A percentile compares a stretch with the other conserved stretches of the same genome.
phyloP scores from a whole-genome alignment of 2,113 vertebrate genomes.

The Platichthys stellatus region DNA sequence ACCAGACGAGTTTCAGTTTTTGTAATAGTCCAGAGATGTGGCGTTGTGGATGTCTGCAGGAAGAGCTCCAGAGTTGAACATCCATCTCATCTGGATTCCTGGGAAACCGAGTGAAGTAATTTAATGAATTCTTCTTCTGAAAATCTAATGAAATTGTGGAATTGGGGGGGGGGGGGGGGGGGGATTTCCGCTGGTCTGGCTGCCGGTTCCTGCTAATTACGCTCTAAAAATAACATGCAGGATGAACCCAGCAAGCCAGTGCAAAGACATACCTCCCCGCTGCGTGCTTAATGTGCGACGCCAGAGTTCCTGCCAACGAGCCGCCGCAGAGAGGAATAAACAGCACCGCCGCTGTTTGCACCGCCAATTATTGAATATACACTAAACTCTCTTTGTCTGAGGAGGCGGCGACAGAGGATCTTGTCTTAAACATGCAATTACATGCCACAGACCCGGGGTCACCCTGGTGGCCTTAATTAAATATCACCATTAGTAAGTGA shows the following conservation, averaged over 20 bases:
- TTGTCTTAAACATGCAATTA: constrained; percentile 13
- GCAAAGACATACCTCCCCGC: constrained; percentile 27
- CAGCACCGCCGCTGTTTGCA: constrained; percentile 23
- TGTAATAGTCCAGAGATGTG: no score
- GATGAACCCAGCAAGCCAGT: constrained; percentile 15
- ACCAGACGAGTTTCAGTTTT: no score
- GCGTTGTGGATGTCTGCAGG: no score
- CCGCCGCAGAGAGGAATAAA: constrained; percentile 37
- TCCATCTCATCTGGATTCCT: no score
- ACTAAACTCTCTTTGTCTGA: constrained; percentile 21
- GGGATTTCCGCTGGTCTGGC: constrained; percentile 8
- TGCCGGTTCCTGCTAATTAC: constrained; percentile 34
- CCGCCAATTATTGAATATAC: constrained; percentile 35
- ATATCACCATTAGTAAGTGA: constrained; percentile 32
- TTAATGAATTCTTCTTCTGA: background rate
- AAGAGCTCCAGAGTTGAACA: no score
- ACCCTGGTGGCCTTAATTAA: constrained; percentile 28
- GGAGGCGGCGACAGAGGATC: constrained; percentile 11
- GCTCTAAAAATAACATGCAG: constrained; percentile 45
- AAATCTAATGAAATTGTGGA: background rate
- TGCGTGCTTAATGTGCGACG: constrained; percentile 41
- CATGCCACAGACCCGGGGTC: background rate
- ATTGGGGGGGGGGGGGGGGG: background rate
- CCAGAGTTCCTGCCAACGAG: constrained; percentile 40
- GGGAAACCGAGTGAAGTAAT: no score